Evolutionary conservation across 2,113 vertebrate genomes (phyloP).

Genomic region (Neodontobutis hainanensis): DNA sequence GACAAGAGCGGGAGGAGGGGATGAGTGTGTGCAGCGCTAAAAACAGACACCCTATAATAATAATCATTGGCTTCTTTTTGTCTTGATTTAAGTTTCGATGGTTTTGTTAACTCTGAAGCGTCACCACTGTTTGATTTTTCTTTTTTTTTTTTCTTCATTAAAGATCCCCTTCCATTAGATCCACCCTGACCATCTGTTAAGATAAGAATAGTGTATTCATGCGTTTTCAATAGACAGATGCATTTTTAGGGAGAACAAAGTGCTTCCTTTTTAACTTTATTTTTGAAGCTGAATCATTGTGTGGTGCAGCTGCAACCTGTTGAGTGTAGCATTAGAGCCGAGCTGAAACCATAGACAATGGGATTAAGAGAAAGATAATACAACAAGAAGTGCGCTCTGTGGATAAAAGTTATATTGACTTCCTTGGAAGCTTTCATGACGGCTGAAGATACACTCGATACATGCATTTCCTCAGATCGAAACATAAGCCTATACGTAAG

Average conservation of each 20-base stretch:
- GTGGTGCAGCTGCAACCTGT: slow-evolving; percentile 21
- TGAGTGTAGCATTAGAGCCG: slow-evolving; percentile 14
- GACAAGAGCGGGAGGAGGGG: slow-evolving; percentile 36
- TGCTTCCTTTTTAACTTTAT: slow-evolving; percentile 1
- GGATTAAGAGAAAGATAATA: slow-evolving; percentile 11
- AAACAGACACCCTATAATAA: slow-evolving; percentile 22
- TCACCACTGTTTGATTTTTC: neutral
- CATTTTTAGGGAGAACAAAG: neutral
- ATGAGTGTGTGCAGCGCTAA: neutral
- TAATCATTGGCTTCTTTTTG: slow-evolving; percentile 23
- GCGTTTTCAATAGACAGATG: neutral
- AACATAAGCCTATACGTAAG: slow-evolving; percentile 10
- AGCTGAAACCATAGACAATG: slow-evolving; percentile 13
- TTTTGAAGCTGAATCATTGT: neutral
- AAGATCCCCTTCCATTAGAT: neutral
- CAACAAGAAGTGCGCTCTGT: slow-evolving; percentile 25
- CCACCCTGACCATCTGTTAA: neutral
- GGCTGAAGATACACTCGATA: neutral
- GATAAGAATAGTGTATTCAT: neutral
- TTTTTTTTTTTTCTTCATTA: neutral
- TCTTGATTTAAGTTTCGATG: slow-evolving; percentile 1
- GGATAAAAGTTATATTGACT: neutral
- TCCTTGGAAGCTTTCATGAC: neutral
- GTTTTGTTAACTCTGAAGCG: neutral
- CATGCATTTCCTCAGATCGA: neutral